These are phyloP conservation scores for Lycophotia porphyrea DNA, from an alignment of 2,888 invertebrate species.

Conservation along the genomic window DNA sequence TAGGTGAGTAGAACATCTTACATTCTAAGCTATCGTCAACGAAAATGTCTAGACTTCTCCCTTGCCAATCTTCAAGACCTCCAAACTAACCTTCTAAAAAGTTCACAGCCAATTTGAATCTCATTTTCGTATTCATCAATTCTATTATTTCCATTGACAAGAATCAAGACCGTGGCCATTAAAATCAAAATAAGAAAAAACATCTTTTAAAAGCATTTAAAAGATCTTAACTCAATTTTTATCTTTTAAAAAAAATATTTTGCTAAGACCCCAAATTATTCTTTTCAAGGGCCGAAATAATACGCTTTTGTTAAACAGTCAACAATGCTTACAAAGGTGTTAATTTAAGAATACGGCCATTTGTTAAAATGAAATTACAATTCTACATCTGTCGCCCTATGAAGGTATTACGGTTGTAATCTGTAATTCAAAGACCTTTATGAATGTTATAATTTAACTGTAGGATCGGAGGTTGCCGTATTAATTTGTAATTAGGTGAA, in stretches of 20 bases:
- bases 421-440: slow-evolving; percentile 55
- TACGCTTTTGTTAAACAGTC: slow-evolving; percentile 61
- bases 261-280: slow-evolving; percentile 49
- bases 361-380: slow-evolving; percentile 57
- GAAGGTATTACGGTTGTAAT: slow-evolving; percentile 59
- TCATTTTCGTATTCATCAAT: slow-evolving; percentile 33
- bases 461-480: slow-evolving; percentile 31
- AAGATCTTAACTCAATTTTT: slow-evolving; percentile 49
- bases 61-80: not conserved
- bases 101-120: slow-evolving; percentile 24
- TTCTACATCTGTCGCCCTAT: slow-evolving; percentile 51
- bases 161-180: slow-evolving; percentile 32
- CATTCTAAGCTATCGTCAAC: not conserved
- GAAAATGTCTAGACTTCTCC: not conserved
- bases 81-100: slow-evolving; percentile 5
- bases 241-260: slow-evolving; percentile 45
- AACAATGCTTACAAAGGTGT: slow-evolving; percentile 60
- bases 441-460: slow-evolving; percentile 51
- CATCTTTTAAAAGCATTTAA: slow-evolving; percentile 34
- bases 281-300: slow-evolving; percentile 56
- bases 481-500: slow-evolving; percentile 51
- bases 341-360: slow-evolving; percentile 59
- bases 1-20: not conserved
- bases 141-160: slow-evolving; percentile 40
- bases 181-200: slow-evolving; percentile 47